phyloP scores from a whole-genome alignment of 2,888 invertebrate genomes.

The Sturmia bella region DNA sequence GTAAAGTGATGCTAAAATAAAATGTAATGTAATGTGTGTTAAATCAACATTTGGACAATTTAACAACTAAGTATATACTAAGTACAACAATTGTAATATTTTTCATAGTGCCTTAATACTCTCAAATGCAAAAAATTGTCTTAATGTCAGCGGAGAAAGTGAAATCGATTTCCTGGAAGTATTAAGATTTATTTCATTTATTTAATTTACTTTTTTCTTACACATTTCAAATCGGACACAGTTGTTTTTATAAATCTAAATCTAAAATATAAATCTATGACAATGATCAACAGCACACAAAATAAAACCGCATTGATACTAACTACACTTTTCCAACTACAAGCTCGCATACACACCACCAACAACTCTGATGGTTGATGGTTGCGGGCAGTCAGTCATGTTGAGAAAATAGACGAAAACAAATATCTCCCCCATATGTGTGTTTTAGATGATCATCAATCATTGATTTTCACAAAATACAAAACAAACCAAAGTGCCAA shows the following conservation, averaged over 20 bases:
- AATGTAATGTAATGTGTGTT: too few species aligned
- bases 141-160: conserved; percentile 63
- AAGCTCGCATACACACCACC: conserved; percentile 17
- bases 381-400: background rate
- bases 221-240: conserved; percentile 45
- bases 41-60: too few species aligned
- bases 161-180: conserved; percentile 68
- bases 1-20: too few species aligned
- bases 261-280: conserved; percentile 67
- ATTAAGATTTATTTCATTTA: conserved; percentile 57
- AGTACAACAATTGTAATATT: conserved; percentile 25
- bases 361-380: conserved; percentile 17
- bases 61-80: background rate
- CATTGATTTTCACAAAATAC: conserved; percentile 68
- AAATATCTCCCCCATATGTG: conserved; percentile 69
- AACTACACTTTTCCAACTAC: conserved; percentile 15
- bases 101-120: conserved; percentile 2
- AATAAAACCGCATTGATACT: background rate
- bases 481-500: conserved; percentile 31
- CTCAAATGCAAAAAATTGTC: conserved; percentile 39
- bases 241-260: conserved; percentile 59
- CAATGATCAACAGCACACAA: conserved; percentile 47
- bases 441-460: conserved; percentile 65
- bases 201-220: conserved; percentile 15
- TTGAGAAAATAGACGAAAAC: background rate